Evolutionary conservation across 2,797 vertebrate genomes (phyloP), one percentile per base, ranked within the genome.

Genomic region (Rhabdomys pumilio): DNA sequence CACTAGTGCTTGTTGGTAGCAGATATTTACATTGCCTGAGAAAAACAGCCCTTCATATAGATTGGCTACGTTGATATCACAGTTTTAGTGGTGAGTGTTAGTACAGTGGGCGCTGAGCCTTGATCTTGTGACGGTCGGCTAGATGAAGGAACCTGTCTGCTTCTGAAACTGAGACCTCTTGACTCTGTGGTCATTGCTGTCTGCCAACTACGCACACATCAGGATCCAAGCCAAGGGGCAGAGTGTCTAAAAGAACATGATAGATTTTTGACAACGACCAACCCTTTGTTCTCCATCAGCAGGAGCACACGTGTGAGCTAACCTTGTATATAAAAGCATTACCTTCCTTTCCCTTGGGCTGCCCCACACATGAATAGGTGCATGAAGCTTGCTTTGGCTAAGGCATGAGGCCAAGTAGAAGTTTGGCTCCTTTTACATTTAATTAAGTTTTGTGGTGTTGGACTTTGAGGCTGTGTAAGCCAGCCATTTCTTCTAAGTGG

Each of bases 11-110:
- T 84, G 26, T 94, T 93, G 94, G 90, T 92, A 94, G 95, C 44
- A 19, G 93, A 31, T 96, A 89, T 95, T 95, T 92, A 96, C 85
- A 92, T 41, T 29, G 94, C 96, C 96, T 97, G 97, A 95, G 96
- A 89, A 69, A 83, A 95, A 79, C 84, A 93, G 92, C 95, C 96
- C 95, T 96, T 96, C 55, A 0, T 69, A 6, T 67, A 79, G 89
- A 91, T 47, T 26, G 96, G 83, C 53, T 84, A 87, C 41, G n/a
- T 44, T 84, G 92, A 53, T 76, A 24, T 86, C 93, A 91, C 91
- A 95, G 97, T 76, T 47, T 84, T 92, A 20, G 29, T 2, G 65
- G 77, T 77, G 57, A 4, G 63, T 31, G 50, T 73, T 55, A 55
- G 44, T 47, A n/a, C 69, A 63, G 1, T 6, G 84, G 53, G 26